Conservation (phyloP, 2,888 invertebrate species). For the Onthophagus sagittarius region DNA sequence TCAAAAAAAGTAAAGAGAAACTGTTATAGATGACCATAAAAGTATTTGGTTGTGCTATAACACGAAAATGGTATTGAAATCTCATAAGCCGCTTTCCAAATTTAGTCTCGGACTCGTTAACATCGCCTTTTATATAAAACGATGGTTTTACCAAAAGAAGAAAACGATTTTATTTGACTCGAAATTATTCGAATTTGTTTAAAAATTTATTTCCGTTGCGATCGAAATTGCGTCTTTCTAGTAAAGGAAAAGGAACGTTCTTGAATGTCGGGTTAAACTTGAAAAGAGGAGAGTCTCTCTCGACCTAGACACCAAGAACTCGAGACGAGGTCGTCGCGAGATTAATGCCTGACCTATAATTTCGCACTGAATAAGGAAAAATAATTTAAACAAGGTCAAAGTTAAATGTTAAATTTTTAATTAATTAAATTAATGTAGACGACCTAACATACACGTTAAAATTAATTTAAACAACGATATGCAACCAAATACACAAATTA, state of each 20-base stretch:
- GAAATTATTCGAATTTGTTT: neutral
- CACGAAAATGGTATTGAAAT: neutral
- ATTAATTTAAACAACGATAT: too few relatives aligned
- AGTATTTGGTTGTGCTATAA: neutral
- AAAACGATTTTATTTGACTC: neutral
- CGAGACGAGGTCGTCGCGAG: neutral
- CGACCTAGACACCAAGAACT: neutral
- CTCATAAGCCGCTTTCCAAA: neutral
- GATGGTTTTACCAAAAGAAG: neutral
- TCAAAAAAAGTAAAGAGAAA: neutral
- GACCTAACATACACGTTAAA: too few relatives aligned
- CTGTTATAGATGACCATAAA: neutral
- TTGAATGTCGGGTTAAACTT: neutral
- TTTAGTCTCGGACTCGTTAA: neutral
- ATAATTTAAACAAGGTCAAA: neutral
- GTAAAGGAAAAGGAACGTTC: neutral
- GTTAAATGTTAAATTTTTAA: too few relatives aligned
- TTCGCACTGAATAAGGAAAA: neutral
- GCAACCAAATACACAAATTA: too few relatives aligned
- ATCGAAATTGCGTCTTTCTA: too few relatives aligned
- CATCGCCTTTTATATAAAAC: neutral
- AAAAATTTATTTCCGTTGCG: neutral
- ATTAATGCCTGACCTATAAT: neutral
- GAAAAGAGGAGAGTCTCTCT: neutral
- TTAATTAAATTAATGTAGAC: too few relatives aligned